These are phyloP conservation scores for Microcebus lehilahytsara DNA, from an alignment of 2,113 vertebrate genomes.

Conservation along the genomic window DNA sequence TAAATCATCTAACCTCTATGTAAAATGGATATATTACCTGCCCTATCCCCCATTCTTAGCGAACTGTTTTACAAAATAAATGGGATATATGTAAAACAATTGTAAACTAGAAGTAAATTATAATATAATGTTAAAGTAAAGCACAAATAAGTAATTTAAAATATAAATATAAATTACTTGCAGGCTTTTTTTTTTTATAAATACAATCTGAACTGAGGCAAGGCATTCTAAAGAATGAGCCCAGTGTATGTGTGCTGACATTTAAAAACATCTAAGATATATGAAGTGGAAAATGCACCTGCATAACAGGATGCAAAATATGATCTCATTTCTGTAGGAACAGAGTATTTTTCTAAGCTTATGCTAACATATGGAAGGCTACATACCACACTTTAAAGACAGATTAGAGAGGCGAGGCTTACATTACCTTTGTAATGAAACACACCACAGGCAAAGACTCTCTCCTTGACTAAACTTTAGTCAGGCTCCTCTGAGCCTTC, in stretches of 20 bases:
- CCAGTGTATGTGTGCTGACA: not conserved
- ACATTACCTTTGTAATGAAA: not conserved
- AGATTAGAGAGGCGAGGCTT: not conserved
- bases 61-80: conserved; percentile 1
- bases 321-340: conserved; percentile 29
- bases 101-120: not conserved
- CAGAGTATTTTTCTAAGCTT: conserved; percentile 34
- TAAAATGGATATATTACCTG: not conserved
- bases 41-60: not conserved
- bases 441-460: not conserved
- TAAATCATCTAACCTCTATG: not conserved
- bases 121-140: not conserved
- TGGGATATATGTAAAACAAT: not conserved
- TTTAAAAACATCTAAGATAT: not conserved
- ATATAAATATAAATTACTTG: not conserved
- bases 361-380: not conserved
- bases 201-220: not conserved
- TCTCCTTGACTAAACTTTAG: not conserved
- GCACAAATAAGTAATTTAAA: not conserved
- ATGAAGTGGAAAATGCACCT: not conserved
- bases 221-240: not conserved
- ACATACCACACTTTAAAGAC: not conserved
- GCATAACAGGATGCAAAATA: not conserved
- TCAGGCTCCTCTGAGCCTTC: not conserved
- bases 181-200: not conserved